Percentiles rank a stretch among this genome's conserved stretches.
Conservation (phyloP, 1,140 invertebrate species). For the Drosophila parvula region DNA sequence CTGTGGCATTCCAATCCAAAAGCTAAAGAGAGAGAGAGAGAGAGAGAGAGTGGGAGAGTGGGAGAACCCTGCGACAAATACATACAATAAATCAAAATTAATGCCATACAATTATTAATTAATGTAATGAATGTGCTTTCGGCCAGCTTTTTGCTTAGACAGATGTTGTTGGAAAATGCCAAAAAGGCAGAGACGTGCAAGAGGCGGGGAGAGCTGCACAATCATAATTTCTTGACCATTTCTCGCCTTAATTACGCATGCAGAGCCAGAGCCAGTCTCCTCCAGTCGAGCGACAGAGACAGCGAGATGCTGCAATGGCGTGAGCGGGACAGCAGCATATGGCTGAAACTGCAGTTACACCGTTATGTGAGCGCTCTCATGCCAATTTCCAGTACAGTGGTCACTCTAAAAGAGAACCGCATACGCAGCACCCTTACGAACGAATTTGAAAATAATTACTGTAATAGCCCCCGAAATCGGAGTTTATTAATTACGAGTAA, state of each 20-base stretch:
- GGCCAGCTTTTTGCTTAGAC: conserved; percentile 50
- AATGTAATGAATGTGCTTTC: conserved; percentile 72
- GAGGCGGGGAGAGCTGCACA: conserved; percentile 1
- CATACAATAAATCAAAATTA: conserved; percentile 83
- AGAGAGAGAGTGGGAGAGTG: too few species aligned
- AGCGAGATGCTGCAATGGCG: conserved; percentile 2
- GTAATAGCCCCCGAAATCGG: too few species aligned
- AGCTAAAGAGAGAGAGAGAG: conserved; percentile 1
- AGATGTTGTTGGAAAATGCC: conserved; percentile 30
- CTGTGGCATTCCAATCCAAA: conserved; percentile 41
- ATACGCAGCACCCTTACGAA: neutral
- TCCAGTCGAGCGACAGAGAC: conserved; percentile 10
- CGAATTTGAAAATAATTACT: neutral
- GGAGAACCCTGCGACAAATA: conserved; percentile 38
- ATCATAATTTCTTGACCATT: conserved; percentile 65
- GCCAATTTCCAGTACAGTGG: conserved; percentile 10
- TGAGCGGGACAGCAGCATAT: conserved; percentile 52
- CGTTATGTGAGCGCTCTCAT: neutral
- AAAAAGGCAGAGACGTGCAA: neutral
- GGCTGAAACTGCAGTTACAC: conserved; percentile 52
- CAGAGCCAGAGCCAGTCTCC: conserved; percentile 37
- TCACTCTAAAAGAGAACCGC: too few species aligned
- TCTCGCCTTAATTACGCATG: conserved; percentile 66
- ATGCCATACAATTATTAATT: conserved; percentile 79
- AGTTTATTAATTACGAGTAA: neutral